Base-by-base conservation (phyloP, 2,113 vertebrate genomes). In the Scophthalmus maximus region DNA sequence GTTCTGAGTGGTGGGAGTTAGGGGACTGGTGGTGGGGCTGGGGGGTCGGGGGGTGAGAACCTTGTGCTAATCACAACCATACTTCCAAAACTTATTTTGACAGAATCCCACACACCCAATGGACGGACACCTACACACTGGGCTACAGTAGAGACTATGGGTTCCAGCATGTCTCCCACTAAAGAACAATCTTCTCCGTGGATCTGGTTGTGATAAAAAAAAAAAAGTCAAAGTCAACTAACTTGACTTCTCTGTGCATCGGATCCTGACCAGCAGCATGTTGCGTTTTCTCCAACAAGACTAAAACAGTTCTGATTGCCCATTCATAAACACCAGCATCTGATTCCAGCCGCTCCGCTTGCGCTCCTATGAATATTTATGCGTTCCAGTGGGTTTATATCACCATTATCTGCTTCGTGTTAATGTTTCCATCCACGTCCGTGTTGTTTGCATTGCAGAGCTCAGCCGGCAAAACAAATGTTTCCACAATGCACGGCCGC, bases 51-150 rank as follows among this genome's bases (percentile, higher is more conserved):
- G 49, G 61, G 47, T 49, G 67, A 78, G 76, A 66, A 36, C 29
- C 69, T 4, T 30, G n/a, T n/a, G 29, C 62, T 89, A 90, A 91
- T 90, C 82, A 89, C 65, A 82, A 89, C 76, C 87, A 87, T 72
- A 85, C 50, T 27, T 51, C 46, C 26, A 38, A 65, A 74, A 69
- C 44, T 14, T 44, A 44, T 36, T 57, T 22, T 59, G 56, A 75
- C 51, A 62, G 50, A 51, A 30, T 56, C 44, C 69, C 57, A 57
- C 38, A n/a, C 36, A 30, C 15, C 42, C 62, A n/a, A 27, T 25
- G 25, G n/a, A 58, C 10, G 22, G 5, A 70, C 60, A 34, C 17
- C 15, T 22, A 61, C 68, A 32, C 40, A 23, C 2, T 15, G 58
- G 0, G 36, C 50, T 36, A 73, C 70, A 67, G 55, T 50, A 38